These are phyloP conservation scores for Leptopilina syphax DNA, from an alignment of 2,888 invertebrate species.

Conservation along the genomic window DNA sequence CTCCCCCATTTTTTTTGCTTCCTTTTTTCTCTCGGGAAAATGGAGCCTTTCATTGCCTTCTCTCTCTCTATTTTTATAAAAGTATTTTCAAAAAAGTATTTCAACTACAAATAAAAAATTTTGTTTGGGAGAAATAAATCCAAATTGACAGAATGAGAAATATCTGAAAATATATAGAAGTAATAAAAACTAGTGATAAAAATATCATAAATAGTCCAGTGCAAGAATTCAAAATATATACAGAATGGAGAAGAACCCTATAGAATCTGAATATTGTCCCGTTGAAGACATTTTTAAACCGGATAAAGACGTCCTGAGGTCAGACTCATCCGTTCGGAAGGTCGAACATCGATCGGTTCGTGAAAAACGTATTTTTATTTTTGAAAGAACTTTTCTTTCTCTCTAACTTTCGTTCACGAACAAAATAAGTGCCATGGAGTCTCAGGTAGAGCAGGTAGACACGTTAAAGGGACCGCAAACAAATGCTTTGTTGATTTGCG, in stretches of 20 bases:
- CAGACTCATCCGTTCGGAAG: conserved; percentile 25
- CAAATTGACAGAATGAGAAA: neutral
- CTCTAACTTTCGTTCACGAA: neutral
- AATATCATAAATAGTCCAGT: conserved; percentile 26
- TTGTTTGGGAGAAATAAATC: neutral
- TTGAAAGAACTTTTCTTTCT: conserved; percentile 2
- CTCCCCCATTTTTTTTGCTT: neutral
- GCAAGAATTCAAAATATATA: neutral
- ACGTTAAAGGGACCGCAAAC: conserved; percentile 12
- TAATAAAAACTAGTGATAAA: conserved; percentile 29
- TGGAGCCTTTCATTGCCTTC: neutral
- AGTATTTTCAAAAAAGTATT: too few species aligned
- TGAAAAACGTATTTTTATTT: conserved; percentile 29
- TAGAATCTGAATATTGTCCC: neutral
- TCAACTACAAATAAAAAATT: too few species aligned
- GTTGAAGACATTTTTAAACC: conserved; percentile 29
- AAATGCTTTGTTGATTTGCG: conserved; percentile 10
- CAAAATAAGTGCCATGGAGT: neutral
- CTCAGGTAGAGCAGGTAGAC: conserved; percentile 29
- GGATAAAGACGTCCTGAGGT: conserved; percentile 39
- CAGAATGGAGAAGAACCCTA: neutral
- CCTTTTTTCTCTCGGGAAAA: neutral
- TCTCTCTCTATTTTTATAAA: neutral
- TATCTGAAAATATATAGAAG: neutral
- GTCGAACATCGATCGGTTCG: conserved; percentile 28